Percentiles rank a stretch among this genome's conserved stretches.
phyloP scores from a whole-genome alignment of 2,888 invertebrate species.

The Ctena decussata region DNA sequence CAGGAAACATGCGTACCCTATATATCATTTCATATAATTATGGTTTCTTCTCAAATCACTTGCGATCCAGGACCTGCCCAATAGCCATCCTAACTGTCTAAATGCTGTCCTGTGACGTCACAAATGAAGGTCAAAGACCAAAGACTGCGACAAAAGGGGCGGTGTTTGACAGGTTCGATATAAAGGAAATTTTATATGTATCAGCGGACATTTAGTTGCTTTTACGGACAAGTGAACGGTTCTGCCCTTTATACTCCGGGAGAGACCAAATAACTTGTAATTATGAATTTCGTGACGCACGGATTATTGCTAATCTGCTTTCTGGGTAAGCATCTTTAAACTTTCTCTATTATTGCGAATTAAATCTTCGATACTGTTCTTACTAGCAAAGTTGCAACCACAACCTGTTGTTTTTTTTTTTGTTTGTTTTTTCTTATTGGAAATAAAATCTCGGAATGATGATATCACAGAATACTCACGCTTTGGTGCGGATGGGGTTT shows the following conservation, averaged over 20 bases:
- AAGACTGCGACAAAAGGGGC: background rate
- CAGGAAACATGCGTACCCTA: background rate
- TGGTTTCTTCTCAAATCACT: background rate
- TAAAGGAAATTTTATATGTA: background rate
- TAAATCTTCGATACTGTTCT: no score
- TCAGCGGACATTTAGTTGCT: background rate
- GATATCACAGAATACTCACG: no score
- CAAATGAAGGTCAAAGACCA: background rate
- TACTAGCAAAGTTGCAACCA: no score
- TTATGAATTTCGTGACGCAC: constrained; percentile 9
- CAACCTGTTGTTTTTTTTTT: no score
- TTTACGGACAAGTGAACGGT: background rate
- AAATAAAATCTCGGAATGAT: no score
- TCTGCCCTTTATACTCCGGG: background rate
- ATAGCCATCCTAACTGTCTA: background rate
- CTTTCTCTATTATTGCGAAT: no score
- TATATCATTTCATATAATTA: background rate
- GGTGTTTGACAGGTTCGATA: background rate
- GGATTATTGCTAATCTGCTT: constrained; percentile 43
- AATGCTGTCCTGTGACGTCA: background rate
- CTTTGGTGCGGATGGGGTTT: no score
- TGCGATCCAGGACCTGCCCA: background rate
- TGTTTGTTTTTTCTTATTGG: no score
- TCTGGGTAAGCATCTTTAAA: constrained; percentile 52
- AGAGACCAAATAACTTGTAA: background rate